phyloP scores from a whole-genome alignment of 2,113 vertebrate genomes.

The Grallaria varia region DNA sequence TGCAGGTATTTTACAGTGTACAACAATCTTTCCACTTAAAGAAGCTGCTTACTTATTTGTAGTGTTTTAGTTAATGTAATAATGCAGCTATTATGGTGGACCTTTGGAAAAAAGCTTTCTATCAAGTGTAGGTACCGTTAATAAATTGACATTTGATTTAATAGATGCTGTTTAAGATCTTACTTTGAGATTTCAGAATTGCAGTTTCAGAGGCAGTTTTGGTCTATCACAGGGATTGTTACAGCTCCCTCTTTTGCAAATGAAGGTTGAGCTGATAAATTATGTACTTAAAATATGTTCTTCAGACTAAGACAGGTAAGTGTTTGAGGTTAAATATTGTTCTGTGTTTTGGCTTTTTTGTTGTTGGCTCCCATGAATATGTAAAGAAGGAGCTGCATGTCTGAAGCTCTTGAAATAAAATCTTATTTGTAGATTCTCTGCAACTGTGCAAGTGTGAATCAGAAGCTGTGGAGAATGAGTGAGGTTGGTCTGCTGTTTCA shows the following conservation, averaged over 20 bases:
- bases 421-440: not conserved
- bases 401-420: not conserved
- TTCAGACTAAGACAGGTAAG: not conserved
- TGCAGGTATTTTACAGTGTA: not conserved
- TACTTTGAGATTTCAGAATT: not conserved
- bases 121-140: not conserved
- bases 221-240: not conserved
- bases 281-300: not conserved
- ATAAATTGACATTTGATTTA: not conserved
- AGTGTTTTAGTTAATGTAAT: not conserved
- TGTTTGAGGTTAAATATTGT: not conserved
- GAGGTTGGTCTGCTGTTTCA: not conserved
- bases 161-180: not conserved
- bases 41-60: not conserved
- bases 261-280: not conserved
- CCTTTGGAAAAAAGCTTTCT: not conserved
- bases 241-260: not conserved
- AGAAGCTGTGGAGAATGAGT: not conserved
- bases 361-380: not conserved
- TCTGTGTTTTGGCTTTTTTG: not conserved
- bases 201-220: not conserved
- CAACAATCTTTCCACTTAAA: not conserved
- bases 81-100: not conserved
- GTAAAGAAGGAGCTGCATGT: not conserved
- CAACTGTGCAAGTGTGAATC: not conserved